A percentile compares a stretch with the other conserved stretches of the same genome.
These are phyloP conservation scores for Rostratula benghalensis DNA, from an alignment of 2,113 vertebrate genomes.

Conservation along the genomic window DNA sequence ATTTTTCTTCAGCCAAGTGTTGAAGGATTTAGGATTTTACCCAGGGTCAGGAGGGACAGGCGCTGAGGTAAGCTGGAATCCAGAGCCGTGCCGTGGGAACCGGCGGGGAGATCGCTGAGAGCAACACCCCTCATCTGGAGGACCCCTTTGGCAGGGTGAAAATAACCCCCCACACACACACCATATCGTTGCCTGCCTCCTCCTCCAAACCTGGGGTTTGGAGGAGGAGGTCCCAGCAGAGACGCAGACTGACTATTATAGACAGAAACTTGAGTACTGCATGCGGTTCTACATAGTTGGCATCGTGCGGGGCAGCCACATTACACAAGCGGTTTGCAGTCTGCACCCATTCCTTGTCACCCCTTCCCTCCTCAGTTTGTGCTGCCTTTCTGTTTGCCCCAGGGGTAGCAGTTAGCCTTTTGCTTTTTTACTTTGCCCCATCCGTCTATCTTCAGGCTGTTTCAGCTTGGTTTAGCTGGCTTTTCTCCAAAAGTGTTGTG, in stretches of 20 bases:
- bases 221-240: not conserved
- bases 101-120: fast-evolving
- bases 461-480: not conserved
- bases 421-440: not conserved
- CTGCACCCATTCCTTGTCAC: not conserved
- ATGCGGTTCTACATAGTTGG: not conserved
- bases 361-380: not conserved
- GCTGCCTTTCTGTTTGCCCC: not conserved
- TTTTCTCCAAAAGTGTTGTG: not conserved
- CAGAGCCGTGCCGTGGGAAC: not conserved
- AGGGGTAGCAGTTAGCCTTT: not conserved
- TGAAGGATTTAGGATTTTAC: not conserved
- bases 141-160: not conserved
- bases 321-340: not conserved
- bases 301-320: not conserved
- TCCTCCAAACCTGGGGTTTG: not conserved
- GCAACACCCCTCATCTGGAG: not conserved
- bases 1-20: not conserved
- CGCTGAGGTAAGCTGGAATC: not conserved
- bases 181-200: not conserved
- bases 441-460: not conserved
- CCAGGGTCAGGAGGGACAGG: not conserved
- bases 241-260: not conserved
- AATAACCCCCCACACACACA: fast-evolving
- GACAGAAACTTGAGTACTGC: not conserved